Evolutionary conservation across 92 coral and sea anemone species (phyloP).

Genomic region (Paragorgia papillata): DNA sequence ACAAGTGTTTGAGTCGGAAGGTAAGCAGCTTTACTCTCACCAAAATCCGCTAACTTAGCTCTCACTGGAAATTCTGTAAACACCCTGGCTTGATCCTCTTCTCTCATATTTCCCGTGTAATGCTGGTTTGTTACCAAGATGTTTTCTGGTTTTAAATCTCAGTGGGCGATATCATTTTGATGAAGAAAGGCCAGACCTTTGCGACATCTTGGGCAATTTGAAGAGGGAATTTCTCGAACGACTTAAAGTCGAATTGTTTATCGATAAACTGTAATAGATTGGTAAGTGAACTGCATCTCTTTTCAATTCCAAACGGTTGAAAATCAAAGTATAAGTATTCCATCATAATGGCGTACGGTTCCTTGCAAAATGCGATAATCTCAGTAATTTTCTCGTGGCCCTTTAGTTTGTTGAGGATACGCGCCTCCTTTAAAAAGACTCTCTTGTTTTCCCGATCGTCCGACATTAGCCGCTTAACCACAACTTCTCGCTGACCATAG

Average conservation of each 20-base stretch:
- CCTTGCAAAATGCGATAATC: neutral
- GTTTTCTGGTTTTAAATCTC: conserved; percentile 17
- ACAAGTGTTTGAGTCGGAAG: conserved; percentile 26
- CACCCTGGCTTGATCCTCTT: neutral
- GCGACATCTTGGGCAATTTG: conserved; percentile 1
- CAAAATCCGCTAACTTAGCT: conserved; percentile 22
- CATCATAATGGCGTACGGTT: conserved; percentile 6
- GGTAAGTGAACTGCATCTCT: neutral
- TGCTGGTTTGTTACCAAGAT: neutral
- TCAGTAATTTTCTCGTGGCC: neutral
- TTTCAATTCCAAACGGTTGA: neutral
- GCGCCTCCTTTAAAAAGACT: neutral
- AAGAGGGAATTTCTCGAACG: neutral
- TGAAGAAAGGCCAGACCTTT: neutral
- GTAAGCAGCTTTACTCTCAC: conserved; percentile 15
- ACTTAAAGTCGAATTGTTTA: neutral
- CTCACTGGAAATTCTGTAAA: neutral
- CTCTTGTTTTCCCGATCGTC: neutral
- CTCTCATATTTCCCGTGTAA: neutral
- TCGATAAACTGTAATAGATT: neutral
- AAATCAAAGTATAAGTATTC: too few relatives aligned
- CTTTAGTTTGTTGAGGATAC: neutral
- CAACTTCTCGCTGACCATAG: neutral
- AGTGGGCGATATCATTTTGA: neutral
- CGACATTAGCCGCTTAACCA: neutral